Evolutionary conservation across 2,113 vertebrate species (phyloP).

Genomic region (Stegastes partitus): DNA sequence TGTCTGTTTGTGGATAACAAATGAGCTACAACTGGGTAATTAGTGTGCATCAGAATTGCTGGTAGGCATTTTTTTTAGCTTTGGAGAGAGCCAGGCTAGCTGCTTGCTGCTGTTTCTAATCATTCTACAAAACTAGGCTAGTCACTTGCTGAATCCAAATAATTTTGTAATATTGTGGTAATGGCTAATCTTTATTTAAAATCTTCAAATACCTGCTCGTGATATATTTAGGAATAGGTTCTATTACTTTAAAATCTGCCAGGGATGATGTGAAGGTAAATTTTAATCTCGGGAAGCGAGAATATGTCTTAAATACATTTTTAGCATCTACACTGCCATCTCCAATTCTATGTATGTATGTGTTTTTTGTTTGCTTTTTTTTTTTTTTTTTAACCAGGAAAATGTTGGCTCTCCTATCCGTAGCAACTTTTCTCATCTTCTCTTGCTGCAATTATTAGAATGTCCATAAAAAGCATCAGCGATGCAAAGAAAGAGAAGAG

Average conservation of each 20-base stretch:
- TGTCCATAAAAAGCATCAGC: conserved; percentile 62
- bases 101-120: background rate
- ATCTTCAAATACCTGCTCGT: conserved; percentile 1
- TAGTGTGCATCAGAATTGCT: background rate
- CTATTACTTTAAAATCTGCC: background rate
- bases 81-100: background rate
- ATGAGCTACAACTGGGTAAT: background rate
- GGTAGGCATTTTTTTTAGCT: background rate
- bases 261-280: background rate
- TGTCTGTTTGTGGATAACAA: background rate
- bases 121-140: background rate
- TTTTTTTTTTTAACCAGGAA: too few species aligned
- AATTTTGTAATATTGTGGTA: background rate
- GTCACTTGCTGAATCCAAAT: background rate
- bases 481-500: conserved; percentile 60
- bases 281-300: background rate
- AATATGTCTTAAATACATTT: background rate
- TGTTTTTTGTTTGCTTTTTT: too few species aligned
- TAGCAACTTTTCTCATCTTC: conserved; percentile 53
- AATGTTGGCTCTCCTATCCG: conserved; percentile 17
- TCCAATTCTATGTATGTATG: background rate
- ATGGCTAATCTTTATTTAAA: conserved; percentile 8
- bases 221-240: background rate
- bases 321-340: background rate
- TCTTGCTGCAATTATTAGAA: conserved; percentile 71